A percentile compares a stretch with the other conserved stretches of the same genome.
These are phyloP conservation scores for Archips xylosteana DNA, from an alignment of 2,888 invertebrate genomes.

Conservation along the genomic window DNA sequence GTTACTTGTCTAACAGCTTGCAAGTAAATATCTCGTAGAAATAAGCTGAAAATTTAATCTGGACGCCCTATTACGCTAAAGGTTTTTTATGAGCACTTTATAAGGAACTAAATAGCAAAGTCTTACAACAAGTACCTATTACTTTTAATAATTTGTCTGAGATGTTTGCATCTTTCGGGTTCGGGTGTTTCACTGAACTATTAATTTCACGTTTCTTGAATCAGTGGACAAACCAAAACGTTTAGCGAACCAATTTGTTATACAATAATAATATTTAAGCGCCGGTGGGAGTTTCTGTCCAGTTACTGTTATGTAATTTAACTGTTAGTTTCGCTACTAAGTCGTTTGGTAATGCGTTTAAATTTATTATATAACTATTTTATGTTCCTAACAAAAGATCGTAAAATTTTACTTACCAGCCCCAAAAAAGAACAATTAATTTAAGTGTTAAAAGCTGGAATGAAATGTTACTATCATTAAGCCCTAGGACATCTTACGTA, in stretches of 20 bases:
- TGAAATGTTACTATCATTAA: background rate
- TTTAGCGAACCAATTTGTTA: constrained; percentile 1
- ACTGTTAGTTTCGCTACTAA: background rate
- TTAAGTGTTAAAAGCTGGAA: background rate
- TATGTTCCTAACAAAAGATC: background rate
- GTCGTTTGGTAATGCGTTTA: background rate
- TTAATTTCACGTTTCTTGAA: background rate
- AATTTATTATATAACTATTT: background rate
- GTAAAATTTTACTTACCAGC: too few species aligned
- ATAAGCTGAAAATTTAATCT: background rate
- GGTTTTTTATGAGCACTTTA: too few species aligned
- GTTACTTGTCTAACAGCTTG: background rate
- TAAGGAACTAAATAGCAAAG: too few species aligned
- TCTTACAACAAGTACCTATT: background rate
- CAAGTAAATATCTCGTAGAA: background rate
- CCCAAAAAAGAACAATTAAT: too few species aligned
- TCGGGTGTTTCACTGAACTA: too few species aligned
- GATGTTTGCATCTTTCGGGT: background rate
- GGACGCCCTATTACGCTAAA: too few species aligned
- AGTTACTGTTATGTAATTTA: background rate
- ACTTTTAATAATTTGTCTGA: background rate
- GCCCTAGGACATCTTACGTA: background rate
- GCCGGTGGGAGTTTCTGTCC: background rate
- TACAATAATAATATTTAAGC: background rate
- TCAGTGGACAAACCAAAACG: background rate